Evolutionary conservation across 2,888 invertebrate species (phyloP), one percentile per base, ranked within the genome.

Genomic region (Drosophila greeni): DNA sequence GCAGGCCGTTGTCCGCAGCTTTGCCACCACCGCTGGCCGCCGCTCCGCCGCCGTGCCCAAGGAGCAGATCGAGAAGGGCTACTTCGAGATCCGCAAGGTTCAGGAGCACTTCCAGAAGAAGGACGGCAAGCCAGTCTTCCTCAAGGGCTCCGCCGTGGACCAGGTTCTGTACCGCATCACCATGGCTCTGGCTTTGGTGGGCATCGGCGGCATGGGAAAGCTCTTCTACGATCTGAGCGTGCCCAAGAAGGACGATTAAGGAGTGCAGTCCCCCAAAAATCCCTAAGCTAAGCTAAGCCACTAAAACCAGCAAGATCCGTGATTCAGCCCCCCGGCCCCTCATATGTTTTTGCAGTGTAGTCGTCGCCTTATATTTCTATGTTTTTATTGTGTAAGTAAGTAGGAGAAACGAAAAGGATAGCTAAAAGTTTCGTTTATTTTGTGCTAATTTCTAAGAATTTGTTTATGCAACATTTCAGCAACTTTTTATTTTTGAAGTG

Each of bases 51-150:
- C 79, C 18, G 77, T 77, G 7, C 64, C 53, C 60, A 82, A 84
- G 64, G 82, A 69, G 9, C 80, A 88, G 60, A 66, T 87, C 52
- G 79, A 86, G 39, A 84, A 86, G 55, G 87, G 87, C 2, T 87
- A 85, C 51, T 80, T 82, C 18, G 87, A 87, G 70, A 54, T 87
- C 56, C 83, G 75, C 3, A 85, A 85, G 53, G 70, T 85, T 12
- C 87, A 87, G 74, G 86, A 87, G 37, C 82, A 85, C 42, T 89
- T 88, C 79, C 89, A 89, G 75, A 86, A 88, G 67, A 84, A 86
- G 31, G 90, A 91, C 81, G 90, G 90, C 45, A 86, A 88, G 56
- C 91, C 91, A 11, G 87, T 91, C 7, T 90, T 90, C 80, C 79
- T 91, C 24, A 91, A 91, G 84, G 90, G 88, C 5, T 91, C 91